Percentiles rank a stretch among this genome's conserved stretches.
Conservation (phyloP, 2,888 invertebrate genomes). For the Drosophila formosana region DNA sequence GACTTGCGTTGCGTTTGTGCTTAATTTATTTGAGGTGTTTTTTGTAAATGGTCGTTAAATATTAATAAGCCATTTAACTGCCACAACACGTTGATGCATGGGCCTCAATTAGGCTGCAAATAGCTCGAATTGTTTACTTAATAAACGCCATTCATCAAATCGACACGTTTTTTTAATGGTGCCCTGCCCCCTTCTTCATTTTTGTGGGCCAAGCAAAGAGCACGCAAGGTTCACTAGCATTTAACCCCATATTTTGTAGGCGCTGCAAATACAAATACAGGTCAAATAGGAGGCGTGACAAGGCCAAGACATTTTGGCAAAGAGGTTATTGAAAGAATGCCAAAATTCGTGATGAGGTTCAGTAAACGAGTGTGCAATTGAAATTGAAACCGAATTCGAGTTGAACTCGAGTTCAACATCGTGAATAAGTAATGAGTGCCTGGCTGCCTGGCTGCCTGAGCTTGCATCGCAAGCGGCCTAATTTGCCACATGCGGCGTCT, state of each 20-base stretch:
- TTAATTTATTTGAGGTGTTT: constrained; percentile 51
- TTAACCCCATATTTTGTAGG: constrained; percentile 47
- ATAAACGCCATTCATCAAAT: constrained; percentile 79
- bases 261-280: constrained; percentile 21
- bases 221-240: constrained; percentile 60
- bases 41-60: constrained; percentile 63
- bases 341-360: constrained; percentile 8
- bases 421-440: constrained; percentile 7
- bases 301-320: constrained; percentile 19
- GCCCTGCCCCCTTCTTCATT: background rate
- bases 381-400: constrained; percentile 2
- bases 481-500: constrained; percentile 78
- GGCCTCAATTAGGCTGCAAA: constrained; percentile 71
- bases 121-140: constrained; percentile 76
- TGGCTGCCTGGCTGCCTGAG: constrained; percentile 13
- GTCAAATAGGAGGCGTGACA: constrained; percentile 35
- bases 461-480: constrained; percentile 58
- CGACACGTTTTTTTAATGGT: constrained; percentile 67
- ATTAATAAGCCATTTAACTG: constrained; percentile 77
- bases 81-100: constrained; percentile 75
- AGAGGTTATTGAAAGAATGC: background rate
- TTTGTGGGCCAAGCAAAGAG: constrained; percentile 1
- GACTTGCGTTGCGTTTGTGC: constrained; percentile 36
- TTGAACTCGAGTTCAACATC: constrained; percentile 7
- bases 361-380: constrained; percentile 1